These are phyloP conservation scores for Scelioninae gen. 2 DNA, from an alignment of 2,888 invertebrate genomes.

Conservation along the genomic window DNA sequence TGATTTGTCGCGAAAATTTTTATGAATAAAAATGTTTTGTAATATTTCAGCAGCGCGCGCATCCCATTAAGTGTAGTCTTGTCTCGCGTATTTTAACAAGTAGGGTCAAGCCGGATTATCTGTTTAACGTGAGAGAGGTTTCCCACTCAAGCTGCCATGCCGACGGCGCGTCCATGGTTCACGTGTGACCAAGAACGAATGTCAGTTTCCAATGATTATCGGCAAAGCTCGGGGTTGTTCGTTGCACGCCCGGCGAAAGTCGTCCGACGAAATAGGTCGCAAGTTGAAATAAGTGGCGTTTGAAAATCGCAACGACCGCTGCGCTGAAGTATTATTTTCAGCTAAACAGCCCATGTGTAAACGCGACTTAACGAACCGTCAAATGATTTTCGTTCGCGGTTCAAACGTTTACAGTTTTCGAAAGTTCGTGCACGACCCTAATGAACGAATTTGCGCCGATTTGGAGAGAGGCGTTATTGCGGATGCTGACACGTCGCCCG, in stretches of 20 bases:
- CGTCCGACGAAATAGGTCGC: conserved; percentile 36
- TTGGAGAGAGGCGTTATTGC: too few relatives aligned
- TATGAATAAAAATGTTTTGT: conserved; percentile 24
- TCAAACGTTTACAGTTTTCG: conserved; percentile 28
- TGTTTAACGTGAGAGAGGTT: conserved; percentile 57
- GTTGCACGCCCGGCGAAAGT: conserved; percentile 27
- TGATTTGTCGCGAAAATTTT: too few relatives aligned
- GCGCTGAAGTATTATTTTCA: conserved; percentile 37
- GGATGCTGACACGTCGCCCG: too few relatives aligned
- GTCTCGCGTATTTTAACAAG: conserved; percentile 53
- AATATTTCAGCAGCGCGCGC: conserved; percentile 49
- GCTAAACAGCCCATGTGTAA: conserved; percentile 30
- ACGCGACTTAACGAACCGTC: conserved; percentile 52
- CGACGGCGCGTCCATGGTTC: conserved; percentile 16
- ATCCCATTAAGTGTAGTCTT: conserved; percentile 48
- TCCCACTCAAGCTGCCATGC: conserved; percentile 28
- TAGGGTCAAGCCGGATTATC: conserved; percentile 60
- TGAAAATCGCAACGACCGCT: conserved; percentile 15
- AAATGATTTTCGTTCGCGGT: conserved; percentile 41
- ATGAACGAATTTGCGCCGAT: conserved; percentile 30
- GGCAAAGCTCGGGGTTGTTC: conserved; percentile 4
- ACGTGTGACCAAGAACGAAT: conserved; percentile 30
- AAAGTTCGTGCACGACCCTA: conserved; percentile 32
- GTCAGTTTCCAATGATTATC: conserved; percentile 55
- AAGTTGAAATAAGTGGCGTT: conserved; percentile 42